Percentiles rank a stretch among this genome's conserved stretches.
These are phyloP conservation scores for Cyprinodon tularosa DNA, from an alignment of 2,113 vertebrate species.

Conservation along the genomic window DNA sequence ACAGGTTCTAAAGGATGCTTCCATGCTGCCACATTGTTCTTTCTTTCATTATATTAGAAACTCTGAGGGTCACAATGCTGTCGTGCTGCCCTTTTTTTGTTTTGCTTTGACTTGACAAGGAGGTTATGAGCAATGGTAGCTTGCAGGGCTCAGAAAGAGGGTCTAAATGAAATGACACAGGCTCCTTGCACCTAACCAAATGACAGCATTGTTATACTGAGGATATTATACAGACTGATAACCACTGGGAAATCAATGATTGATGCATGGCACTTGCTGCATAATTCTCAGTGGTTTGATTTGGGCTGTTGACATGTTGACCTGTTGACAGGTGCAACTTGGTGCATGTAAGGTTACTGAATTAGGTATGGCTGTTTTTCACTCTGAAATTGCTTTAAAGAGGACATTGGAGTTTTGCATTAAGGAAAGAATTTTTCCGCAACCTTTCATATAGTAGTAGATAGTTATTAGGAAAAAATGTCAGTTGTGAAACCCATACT, in stretches of 20 bases:
- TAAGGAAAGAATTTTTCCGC: conserved; percentile 6
- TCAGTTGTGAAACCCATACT: conserved; percentile 27
- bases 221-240: conserved; percentile 68
- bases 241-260: conserved; percentile 59
- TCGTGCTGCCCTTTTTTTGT: conserved; percentile 26
- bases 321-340: conserved; percentile 7
- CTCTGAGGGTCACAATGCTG: conserved; percentile 58
- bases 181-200: conserved; percentile 56
- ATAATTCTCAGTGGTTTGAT: conserved; percentile 55
- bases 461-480: conserved; percentile 45
- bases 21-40: conserved; percentile 17
- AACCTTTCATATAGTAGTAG: conserved; percentile 31
- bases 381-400: conserved; percentile 14
- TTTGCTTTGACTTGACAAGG: conserved; percentile 70
- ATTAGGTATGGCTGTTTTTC: conserved; percentile 15
- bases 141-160: conserved; percentile 65
- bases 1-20: conserved; percentile 59
- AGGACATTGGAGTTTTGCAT: conserved; percentile 26
- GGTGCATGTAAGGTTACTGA: conserved; percentile 15
- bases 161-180: conserved; percentile 75
- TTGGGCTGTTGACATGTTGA: conserved; percentile 18
- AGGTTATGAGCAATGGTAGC: conserved; percentile 75
- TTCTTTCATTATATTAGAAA: conserved; percentile 59
- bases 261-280: conserved; percentile 40
- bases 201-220: conserved; percentile 76